These are phyloP conservation scores for Apostichopus japonicus DNA, from an alignment of 35 echinoderm and acorn worm species.

Conservation along the genomic window DNA sequence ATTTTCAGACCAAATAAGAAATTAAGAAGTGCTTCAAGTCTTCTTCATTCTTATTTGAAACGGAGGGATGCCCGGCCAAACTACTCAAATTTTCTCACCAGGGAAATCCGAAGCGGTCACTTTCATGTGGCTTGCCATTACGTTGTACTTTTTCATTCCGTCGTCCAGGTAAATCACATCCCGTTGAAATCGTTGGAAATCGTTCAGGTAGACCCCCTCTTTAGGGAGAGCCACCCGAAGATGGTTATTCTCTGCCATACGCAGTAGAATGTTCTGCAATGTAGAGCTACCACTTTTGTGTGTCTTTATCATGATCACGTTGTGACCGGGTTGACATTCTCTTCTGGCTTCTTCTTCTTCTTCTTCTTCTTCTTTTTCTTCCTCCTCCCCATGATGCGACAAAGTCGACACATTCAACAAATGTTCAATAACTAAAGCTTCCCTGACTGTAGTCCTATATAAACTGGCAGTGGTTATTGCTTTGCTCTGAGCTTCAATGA, in stretches of 20 bases:
- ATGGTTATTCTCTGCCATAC: conserved; percentile 76
- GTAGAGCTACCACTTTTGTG: conserved; percentile 93
- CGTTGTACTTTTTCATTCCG: conserved; percentile 72
- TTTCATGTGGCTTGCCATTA: conserved; percentile 71
- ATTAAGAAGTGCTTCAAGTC: too few relatives aligned
- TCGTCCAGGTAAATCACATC: conserved; percentile 3
- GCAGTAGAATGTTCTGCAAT: conserved; percentile 89
- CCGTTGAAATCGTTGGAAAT: neutral
- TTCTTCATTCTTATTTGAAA: too few relatives aligned
- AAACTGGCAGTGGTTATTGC: too few relatives aligned
- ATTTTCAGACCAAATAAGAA: too few relatives aligned
- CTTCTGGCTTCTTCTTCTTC: neutral
- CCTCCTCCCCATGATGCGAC: too few relatives aligned
- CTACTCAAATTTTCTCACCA: neutral
- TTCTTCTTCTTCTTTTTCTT: too few relatives aligned
- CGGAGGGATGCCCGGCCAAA: too few relatives aligned
- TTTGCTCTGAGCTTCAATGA: too few relatives aligned
- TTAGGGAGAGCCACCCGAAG: conserved; percentile 69
- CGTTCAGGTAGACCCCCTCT: conserved; percentile 67
- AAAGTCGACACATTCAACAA: too few relatives aligned
- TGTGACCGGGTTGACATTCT: conserved; percentile 64
- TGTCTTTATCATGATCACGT: conserved; percentile 82
- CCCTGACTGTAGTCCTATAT: too few relatives aligned
- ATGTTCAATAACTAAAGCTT: too few relatives aligned
- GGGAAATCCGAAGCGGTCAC: neutral